phyloP scores from a whole-genome alignment of 2,888 invertebrate genomes.

The Schizaphis graminum region DNA sequence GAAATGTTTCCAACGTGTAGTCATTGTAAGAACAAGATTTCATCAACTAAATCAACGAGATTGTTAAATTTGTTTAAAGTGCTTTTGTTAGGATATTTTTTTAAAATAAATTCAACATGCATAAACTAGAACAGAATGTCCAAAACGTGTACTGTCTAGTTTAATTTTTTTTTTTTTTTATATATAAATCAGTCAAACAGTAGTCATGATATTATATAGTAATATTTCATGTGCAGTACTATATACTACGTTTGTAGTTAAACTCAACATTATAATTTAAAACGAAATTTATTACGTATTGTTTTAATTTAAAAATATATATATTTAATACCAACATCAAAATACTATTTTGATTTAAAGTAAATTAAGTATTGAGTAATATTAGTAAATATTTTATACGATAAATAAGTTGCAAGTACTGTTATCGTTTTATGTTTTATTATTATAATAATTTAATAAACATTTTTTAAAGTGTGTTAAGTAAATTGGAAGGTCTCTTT shows the following conservation, averaged over 20 bases:
- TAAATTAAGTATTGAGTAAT: not conserved
- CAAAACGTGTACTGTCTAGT: not conserved
- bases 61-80: not conserved
- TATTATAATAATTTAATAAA: not conserved
- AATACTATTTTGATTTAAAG: not conserved
- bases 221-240: not conserved
- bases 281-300: not conserved
- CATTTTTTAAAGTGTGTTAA: not conserved
- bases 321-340: not conserved
- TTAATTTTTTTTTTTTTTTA: not conserved
- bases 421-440: not conserved
- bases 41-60: not conserved
- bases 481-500: constrained; percentile 11
- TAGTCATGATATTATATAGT: not conserved
- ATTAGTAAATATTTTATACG: too few species aligned
- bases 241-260: not conserved
- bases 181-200: not conserved
- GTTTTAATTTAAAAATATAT: not conserved
- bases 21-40: not conserved
- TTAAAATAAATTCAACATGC: not conserved
- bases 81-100: not conserved
- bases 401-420: not conserved
- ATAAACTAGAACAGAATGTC: not conserved
- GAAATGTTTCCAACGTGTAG: not conserved
- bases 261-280: not conserved